Conservation (phyloP, 2,113 vertebrate genomes). For the Tyrannus savana region DNA sequence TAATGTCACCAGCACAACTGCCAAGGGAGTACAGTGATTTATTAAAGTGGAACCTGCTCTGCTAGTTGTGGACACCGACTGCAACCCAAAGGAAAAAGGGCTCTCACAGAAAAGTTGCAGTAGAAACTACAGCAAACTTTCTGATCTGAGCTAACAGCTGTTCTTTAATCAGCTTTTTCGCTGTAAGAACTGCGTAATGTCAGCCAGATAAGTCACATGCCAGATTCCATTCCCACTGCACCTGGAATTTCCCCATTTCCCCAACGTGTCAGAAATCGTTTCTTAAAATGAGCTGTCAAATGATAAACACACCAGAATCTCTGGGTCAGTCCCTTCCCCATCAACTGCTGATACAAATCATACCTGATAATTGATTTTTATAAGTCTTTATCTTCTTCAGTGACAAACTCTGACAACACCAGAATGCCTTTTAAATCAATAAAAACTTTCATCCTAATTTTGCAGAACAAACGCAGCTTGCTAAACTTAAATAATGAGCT, state of each 20-base stretch:
- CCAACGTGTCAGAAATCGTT: neutral
- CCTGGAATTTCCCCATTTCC: conserved; percentile 33
- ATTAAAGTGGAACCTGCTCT: neutral
- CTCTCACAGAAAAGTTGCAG: neutral
- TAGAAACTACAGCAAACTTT: neutral
- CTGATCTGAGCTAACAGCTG: conserved; percentile 71
- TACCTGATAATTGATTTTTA: neutral
- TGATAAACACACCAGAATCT: neutral
- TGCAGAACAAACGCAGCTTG: neutral
- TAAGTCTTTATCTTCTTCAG: neutral
- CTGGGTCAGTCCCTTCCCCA: neutral
- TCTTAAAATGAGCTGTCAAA: neutral
- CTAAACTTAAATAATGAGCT: neutral
- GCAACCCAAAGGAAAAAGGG: neutral
- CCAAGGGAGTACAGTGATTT: neutral
- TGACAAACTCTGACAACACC: neutral
- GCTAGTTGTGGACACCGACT: neutral
- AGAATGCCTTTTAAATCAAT: neutral
- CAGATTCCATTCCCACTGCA: conserved; percentile 33
- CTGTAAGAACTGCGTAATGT: neutral
- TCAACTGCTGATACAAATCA: neutral
- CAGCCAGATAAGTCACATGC: neutral
- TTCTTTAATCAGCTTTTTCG: conserved; percentile 2
- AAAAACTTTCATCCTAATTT: neutral
- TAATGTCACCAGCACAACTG: neutral